Evolutionary conservation across 2,888 invertebrate species (phyloP).

Genomic region (Venusia cambrica): DNA sequence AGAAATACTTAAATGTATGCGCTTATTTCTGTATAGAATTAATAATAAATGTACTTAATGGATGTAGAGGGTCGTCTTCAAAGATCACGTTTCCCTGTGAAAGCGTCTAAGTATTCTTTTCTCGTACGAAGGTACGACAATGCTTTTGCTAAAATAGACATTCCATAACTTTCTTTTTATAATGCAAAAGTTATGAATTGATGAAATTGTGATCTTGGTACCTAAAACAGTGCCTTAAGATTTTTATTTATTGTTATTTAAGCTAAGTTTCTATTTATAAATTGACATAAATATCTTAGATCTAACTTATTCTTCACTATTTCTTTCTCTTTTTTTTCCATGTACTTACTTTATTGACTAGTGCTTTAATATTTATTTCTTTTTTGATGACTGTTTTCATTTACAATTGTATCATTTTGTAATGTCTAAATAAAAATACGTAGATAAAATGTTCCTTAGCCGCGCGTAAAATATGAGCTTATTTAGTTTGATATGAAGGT

Average conservation of each 20-base stretch:
- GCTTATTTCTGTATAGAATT: slow-evolving; percentile 78
- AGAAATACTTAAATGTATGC: slow-evolving; percentile 80
- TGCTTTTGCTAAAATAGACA: slow-evolving; percentile 56
- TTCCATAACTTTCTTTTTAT: slow-evolving; percentile 65
- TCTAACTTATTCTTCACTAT: slow-evolving; percentile 57
- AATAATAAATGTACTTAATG: slow-evolving; percentile 56
- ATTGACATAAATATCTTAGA: slow-evolving; percentile 63
- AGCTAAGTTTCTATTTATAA: slow-evolving; percentile 72
- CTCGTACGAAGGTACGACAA: slow-evolving; percentile 27
- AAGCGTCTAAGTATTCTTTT: slow-evolving; percentile 39
- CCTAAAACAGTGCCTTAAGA: slow-evolving; percentile 77
- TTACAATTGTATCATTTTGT: slow-evolving; percentile 25
- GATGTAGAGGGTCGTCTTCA: slow-evolving; percentile 52
- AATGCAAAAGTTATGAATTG: slow-evolving; percentile 52
- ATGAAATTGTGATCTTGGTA: slow-evolving; percentile 77
- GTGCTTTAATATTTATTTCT: slow-evolving; percentile 55
- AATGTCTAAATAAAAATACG: slow-evolving; percentile 24
- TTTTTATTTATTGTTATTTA: slow-evolving; percentile 78
- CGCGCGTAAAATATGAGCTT: slow-evolving; percentile 32
- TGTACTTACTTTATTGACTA: slow-evolving; percentile 27
- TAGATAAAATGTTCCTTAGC: slow-evolving; percentile 33
- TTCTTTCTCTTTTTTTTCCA: slow-evolving; percentile 39
- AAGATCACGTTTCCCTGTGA: slow-evolving; percentile 45
- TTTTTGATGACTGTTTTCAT: slow-evolving; percentile 41
- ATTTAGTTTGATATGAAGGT: slow-evolving; percentile 22